Evolutionary conservation across 2,113 vertebrate genomes (phyloP), one percentile per base, ranked within the genome.

Genomic region (Platichthys flesus): DNA sequence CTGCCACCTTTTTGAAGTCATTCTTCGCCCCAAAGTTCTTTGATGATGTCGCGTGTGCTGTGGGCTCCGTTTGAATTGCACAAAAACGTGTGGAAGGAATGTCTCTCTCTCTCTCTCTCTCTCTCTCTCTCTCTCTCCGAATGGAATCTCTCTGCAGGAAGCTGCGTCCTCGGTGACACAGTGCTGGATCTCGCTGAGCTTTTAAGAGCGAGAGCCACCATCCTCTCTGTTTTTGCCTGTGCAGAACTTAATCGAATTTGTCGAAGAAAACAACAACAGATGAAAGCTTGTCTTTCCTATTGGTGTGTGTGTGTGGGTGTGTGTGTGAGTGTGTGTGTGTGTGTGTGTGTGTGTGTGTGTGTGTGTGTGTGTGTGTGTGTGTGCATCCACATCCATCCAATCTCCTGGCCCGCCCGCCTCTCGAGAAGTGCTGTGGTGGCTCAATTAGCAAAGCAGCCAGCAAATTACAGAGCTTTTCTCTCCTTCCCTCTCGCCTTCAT

Each of bases 181-280:
- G 24, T n/a, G 72, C 74, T 18, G 57, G 71, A 76, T 80, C 69
- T 79, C 61, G 76, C 62, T 42, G 23, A 70, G 86, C 85, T 91
- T 88, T 88, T 68, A 85, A 78, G 69, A 75, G 69, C 51, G 20
- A 74, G 73, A 13, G 54, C 61, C 66, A 64, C 76, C 69, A 59
- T 80, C 80, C 71, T 67, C 57, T 84, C 76, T 85, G 64, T 59
- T 90, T 84, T 84, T 79, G 81, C 78, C 76, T 26, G 73, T 35
- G 78, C 83, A 31, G 61, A 49, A 71, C 64, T 79, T 90, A 92
- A 93, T 93, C 81, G 49, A 90, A 90, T 93, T 92, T 88, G 70
- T 76, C 9, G 42, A 76, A 83, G 85, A 87, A 84, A 91, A 88
- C 86, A 90, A 87, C 86, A 88, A 87, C 86, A 88, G 88, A 91